Conservation (phyloP, 2,888 invertebrate genomes). For the Drosophila crucigera region DNA sequence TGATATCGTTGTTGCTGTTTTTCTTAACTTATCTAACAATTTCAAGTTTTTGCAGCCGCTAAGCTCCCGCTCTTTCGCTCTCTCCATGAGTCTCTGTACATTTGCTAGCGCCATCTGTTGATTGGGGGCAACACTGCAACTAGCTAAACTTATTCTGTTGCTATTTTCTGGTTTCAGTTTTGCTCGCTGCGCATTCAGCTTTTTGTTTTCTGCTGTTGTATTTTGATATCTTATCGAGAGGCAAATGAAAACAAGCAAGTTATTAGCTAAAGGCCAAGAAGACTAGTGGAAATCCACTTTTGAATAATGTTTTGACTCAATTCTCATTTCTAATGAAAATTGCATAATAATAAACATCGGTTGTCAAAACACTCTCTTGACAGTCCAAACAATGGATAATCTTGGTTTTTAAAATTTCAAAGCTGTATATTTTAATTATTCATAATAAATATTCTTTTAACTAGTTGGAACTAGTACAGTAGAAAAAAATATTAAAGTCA, state of each 20-base stretch:
- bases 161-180: background rate
- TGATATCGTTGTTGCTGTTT: slow-evolving; percentile 1
- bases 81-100: background rate
- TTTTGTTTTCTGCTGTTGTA: slow-evolving; percentile 25
- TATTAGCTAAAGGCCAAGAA: slow-evolving; percentile 45
- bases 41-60: slow-evolving; percentile 20
- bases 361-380: background rate
- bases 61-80: background rate
- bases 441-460: background rate
- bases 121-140: slow-evolving; percentile 20
- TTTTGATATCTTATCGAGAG: slow-evolving; percentile 46
- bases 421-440: background rate
- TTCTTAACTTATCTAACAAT: slow-evolving; percentile 20
- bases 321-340: background rate
- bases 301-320: background rate
- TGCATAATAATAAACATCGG: background rate
- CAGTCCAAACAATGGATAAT: background rate
- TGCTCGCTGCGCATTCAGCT: slow-evolving; percentile 46
- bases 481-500: background rate
- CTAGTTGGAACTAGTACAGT: too few species aligned
- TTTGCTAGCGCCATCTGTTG: slow-evolving; percentile 63
- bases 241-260: slow-evolving; percentile 45
- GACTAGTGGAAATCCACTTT: background rate
- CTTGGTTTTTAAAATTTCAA: background rate
- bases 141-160: slow-evolving; percentile 1